Evolutionary conservation across 2,113 vertebrate species (phyloP).

Genomic region (Crotalus viridis): DNA sequence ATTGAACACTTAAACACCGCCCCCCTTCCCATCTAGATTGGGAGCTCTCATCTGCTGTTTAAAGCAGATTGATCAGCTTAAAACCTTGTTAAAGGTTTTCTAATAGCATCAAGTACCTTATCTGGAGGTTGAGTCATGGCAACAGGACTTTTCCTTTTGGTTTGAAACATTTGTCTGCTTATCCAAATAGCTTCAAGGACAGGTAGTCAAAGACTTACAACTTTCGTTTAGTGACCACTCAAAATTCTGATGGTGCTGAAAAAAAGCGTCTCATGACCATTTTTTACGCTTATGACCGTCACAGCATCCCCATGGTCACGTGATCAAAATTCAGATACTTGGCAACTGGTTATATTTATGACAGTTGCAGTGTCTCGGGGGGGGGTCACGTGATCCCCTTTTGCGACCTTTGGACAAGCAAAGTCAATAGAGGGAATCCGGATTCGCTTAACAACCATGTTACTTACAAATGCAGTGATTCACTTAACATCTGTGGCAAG

Average conservation of each 20-base stretch:
- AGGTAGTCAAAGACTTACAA: not conserved
- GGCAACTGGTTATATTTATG: not conserved
- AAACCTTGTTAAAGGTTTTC: not conserved
- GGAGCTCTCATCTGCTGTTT: not conserved
- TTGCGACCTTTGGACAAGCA: not conserved
- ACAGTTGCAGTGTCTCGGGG: not conserved
- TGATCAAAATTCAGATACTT: not conserved
- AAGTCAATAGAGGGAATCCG: not conserved
- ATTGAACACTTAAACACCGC: too few relatives aligned
- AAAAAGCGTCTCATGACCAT: not conserved
- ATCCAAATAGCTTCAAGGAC: not conserved
- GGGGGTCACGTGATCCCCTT: not conserved
- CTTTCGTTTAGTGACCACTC: not conserved
- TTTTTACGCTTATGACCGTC: not conserved
- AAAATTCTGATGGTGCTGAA: not conserved
- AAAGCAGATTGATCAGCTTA: not conserved
- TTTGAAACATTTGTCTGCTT: not conserved
- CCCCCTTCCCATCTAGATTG: not conserved
- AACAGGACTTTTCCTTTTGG: not conserved
- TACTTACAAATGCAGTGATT: not conserved
- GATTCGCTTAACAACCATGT: not conserved
- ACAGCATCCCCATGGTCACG: not conserved
- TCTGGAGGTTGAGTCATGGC: not conserved
- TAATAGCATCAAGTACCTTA: not conserved
- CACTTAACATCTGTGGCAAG: not conserved